Percentiles rank a stretch among this genome's conserved stretches.
Conservation (phyloP, 1,140 invertebrate species). For the Platorchestia sp. region DNA sequence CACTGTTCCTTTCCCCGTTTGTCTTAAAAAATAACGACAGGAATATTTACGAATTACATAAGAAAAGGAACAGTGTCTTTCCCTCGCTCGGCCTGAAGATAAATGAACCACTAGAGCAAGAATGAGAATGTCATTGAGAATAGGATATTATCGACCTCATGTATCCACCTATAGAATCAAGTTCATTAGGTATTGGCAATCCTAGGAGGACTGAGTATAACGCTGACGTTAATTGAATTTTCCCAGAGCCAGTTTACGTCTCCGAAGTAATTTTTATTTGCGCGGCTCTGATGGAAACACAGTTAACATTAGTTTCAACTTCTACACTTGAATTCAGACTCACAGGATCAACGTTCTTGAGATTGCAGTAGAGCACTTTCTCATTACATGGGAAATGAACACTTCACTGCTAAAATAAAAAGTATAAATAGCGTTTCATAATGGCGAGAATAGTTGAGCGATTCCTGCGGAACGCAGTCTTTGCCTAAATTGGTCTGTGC, state of each 20-base stretch:
- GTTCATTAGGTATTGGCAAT: not conserved
- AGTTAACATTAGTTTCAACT: not conserved
- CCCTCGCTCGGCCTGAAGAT: not conserved
- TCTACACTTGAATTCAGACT: not conserved
- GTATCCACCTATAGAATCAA: not conserved
- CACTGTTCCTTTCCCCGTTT: not conserved
- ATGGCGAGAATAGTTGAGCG: not conserved
- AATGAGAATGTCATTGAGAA: not conserved
- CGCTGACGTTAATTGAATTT: not conserved
- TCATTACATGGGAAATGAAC: not conserved
- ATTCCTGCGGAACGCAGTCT: constrained; percentile 10
- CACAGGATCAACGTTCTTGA: not conserved
- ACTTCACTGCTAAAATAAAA: not conserved
- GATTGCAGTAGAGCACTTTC: not conserved
- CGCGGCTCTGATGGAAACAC: not conserved
- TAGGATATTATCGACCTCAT: not conserved
- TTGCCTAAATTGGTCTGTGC: not conserved
- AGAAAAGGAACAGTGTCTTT: not conserved
- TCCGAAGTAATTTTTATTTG: not conserved
- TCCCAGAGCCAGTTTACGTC: not conserved
- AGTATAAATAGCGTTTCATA: not conserved
- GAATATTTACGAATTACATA: not conserved
- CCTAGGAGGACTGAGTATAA: not conserved
- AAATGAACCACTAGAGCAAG: not conserved
- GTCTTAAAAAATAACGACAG: not conserved